These are phyloP conservation scores for Protophormia terraenovae DNA, from an alignment of 2,888 invertebrate genomes.

Conservation along the genomic window DNA sequence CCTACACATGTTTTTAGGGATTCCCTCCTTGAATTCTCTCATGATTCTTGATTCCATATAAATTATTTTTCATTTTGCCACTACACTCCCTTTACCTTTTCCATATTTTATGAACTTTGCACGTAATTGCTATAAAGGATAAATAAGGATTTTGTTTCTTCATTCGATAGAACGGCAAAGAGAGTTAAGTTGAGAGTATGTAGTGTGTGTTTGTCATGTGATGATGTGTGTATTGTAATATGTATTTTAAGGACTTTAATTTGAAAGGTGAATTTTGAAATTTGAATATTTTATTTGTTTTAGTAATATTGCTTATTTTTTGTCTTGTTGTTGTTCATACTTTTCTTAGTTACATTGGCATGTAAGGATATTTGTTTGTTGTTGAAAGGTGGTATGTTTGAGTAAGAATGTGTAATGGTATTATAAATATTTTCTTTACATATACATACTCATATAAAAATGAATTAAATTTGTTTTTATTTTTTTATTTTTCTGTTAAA, in stretches of 20 bases:
- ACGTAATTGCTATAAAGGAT: conserved; percentile 13
- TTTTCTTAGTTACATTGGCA: not conserved
- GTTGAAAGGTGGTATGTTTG: conserved; percentile 1
- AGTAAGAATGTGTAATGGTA: no score
- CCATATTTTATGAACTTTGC: not conserved
- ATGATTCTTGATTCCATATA: not conserved
- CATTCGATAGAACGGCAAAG: not conserved
- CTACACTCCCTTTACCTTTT: not conserved
- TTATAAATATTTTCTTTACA: not conserved
- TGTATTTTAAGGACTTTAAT: conserved; percentile 29
- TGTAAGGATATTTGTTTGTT: not conserved
- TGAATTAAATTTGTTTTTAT: no score
- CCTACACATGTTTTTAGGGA: not conserved
- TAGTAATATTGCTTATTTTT: conserved; percentile 5
- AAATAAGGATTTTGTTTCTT: not conserved
- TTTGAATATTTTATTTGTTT: conserved; percentile 28
- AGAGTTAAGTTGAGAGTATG: not conserved
- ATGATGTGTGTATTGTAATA: not conserved
- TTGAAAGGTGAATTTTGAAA: conserved; percentile 38
- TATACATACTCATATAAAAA: not conserved
- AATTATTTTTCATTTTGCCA: not conserved
- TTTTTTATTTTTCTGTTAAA: not conserved
- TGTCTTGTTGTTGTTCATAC: not conserved
- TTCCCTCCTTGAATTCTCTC: not conserved
- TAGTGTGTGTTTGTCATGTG: not conserved